Conservation (phyloP, 2,797 vertebrate species). For the Columba guinea region DNA sequence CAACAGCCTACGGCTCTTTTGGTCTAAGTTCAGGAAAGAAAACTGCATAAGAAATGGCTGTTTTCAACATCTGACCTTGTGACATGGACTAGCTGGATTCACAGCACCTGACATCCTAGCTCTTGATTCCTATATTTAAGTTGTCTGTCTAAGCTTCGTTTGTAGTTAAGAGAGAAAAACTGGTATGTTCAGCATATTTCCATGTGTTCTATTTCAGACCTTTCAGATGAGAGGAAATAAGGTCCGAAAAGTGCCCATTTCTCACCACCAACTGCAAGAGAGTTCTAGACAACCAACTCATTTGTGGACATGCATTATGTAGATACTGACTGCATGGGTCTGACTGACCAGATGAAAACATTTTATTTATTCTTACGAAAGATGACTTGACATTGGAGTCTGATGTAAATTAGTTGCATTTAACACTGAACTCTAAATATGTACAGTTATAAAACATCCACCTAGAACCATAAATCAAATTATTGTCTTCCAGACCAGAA, state of each 20-base stretch:
- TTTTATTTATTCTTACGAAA: not conserved
- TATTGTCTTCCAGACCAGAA: not conserved
- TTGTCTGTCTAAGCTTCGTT: not conserved
- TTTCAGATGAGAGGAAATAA: not conserved
- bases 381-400: not conserved
- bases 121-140: not conserved
- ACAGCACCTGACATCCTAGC: not conserved
- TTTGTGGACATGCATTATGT: not conserved
- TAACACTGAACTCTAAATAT: not conserved
- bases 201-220: not conserved
- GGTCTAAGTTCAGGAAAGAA: not conserved
- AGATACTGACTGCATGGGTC: not conserved
- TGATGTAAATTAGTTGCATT: not conserved
- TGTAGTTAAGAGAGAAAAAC: not conserved
- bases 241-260: not conserved
- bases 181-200: not conserved
- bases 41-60: accelerated
- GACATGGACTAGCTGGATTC: accelerated
- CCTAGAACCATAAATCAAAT: conserved; percentile 29
- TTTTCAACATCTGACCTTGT: not conserved
- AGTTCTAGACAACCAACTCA: not conserved
- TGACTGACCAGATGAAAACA: not conserved
- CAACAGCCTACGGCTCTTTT: not conserved
- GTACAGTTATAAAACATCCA: not conserved
- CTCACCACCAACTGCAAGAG: not conserved